Percentiles rank a stretch among this genome's conserved stretches.
Conservation (phyloP, 2,888 invertebrate species). For the Leptinotarsa juncta region DNA sequence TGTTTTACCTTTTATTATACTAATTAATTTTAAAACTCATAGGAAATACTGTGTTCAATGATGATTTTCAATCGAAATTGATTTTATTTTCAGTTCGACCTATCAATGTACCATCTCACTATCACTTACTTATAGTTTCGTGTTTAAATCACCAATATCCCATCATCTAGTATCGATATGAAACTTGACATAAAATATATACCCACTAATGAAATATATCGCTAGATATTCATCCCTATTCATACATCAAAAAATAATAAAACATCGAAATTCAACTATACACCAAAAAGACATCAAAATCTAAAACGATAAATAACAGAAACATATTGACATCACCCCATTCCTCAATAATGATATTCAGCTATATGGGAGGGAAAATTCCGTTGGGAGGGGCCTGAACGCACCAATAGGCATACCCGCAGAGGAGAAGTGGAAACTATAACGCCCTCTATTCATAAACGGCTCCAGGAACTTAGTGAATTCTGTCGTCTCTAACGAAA, state of each 20-base stretch:
- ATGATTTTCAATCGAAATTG: too few species aligned
- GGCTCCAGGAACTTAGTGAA: conserved; percentile 57
- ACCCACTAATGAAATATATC: conserved; percentile 49
- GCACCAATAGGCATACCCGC: conserved; percentile 53
- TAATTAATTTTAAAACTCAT: too few species aligned
- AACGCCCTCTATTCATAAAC: conserved; percentile 51
- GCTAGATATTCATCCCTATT: conserved; percentile 51
- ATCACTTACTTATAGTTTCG: background rate
- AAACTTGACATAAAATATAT: conserved; percentile 33
- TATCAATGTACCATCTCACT: background rate
- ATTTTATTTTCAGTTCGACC: too few species aligned
- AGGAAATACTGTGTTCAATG: too few species aligned
- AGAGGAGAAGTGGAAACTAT: conserved; percentile 35
- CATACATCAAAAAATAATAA: conserved; percentile 64
- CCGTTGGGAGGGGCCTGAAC: conserved; percentile 50
- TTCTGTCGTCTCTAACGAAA: conserved; percentile 51
- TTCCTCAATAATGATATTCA: conserved; percentile 63
- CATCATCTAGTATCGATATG: background rate
- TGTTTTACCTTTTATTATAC: too few species aligned
- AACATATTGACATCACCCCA: conserved; percentile 65
- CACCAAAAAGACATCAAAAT: conserved; percentile 60
- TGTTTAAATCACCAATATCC: background rate
- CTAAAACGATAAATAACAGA: conserved; percentile 62
- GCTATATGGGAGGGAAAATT: conserved; percentile 51
- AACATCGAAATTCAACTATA: conserved; percentile 60